A percentile compares a stretch with the other conserved stretches of the same genome.
phyloP scores from a whole-genome alignment of 2,888 invertebrate genomes.

The Phyllotreta cruciferae region DNA sequence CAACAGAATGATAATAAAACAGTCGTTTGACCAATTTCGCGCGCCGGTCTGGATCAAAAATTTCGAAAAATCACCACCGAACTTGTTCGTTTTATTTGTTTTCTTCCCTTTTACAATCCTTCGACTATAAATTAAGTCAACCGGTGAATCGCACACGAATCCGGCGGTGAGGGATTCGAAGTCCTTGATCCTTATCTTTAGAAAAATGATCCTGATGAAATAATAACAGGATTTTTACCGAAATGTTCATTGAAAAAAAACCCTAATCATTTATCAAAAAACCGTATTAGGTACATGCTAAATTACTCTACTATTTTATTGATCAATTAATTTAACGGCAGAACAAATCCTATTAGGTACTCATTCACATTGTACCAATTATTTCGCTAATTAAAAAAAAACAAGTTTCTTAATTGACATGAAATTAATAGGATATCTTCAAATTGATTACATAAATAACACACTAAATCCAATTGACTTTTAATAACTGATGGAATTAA shows the following conservation, averaged over 20 bases:
- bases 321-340: too few relatives aligned
- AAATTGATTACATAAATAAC: too few relatives aligned
- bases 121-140: conserved; percentile 42
- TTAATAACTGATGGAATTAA: conserved; percentile 14
- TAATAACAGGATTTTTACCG: conserved; percentile 16
- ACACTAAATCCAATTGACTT: background rate
- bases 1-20: conserved; percentile 15
- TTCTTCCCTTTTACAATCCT: background rate
- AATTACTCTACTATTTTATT: background rate
- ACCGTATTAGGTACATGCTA: background rate
- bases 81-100: too few relatives aligned
- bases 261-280: conserved; percentile 5
- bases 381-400: too few relatives aligned
- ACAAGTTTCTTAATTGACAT: too few relatives aligned
- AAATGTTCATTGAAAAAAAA: conserved; percentile 10
- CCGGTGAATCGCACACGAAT: conserved; percentile 36
- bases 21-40: conserved; percentile 38
- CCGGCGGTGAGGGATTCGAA: conserved; percentile 29
- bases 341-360: too few relatives aligned
- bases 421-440: too few relatives aligned
- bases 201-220: conserved; percentile 4
- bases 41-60: conserved; percentile 39
- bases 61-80: conserved; percentile 29
- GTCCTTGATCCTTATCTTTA: conserved; percentile 26
- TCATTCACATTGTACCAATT: too few relatives aligned